A percentile compares a stretch with the other conserved stretches of the same genome.
These are phyloP conservation scores for Lateolabrax maculatus DNA, from an alignment of 2,797 vertebrate species.

Conservation along the genomic window DNA sequence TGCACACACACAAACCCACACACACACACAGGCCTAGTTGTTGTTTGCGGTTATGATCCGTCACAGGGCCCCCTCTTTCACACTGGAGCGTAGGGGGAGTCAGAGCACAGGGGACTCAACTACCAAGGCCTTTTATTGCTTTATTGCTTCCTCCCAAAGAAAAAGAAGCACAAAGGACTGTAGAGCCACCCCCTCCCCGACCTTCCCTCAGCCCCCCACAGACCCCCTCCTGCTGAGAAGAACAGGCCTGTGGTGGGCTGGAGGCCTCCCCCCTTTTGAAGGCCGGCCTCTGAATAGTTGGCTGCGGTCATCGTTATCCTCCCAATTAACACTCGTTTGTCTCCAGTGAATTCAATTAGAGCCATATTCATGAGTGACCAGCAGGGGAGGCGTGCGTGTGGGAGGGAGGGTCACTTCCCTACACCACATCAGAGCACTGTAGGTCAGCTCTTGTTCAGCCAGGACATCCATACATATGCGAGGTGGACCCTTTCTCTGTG, in stretches of 20 bases:
- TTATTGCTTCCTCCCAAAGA: constrained; percentile 85
- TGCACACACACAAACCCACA: constrained; percentile 54
- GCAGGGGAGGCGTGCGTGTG: constrained; percentile 64
- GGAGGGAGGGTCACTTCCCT: constrained; percentile 58
- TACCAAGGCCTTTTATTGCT: constrained; percentile 78
- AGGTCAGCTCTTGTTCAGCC: constrained; percentile 53
- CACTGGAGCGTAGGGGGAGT: constrained; percentile 51
- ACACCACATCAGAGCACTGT: constrained; percentile 57
- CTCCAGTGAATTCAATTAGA: constrained; percentile 84
- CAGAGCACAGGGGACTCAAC: constrained; percentile 66
- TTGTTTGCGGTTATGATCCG: constrained; percentile 68
- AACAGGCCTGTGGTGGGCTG: constrained; percentile 69
- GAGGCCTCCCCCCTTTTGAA: constrained; percentile 60
- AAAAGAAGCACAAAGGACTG: constrained; percentile 78
- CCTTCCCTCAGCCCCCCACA: constrained; percentile 40
- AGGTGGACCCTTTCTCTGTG: constrained; percentile 22
- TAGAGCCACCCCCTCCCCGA: constrained; percentile 29
- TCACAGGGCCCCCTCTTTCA: constrained; percentile 66
- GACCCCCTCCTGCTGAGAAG: constrained; percentile 71
- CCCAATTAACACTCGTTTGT: constrained; percentile 86
- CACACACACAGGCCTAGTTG: constrained; percentile 43
- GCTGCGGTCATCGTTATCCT: constrained; percentile 79
- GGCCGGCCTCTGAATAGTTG: constrained; percentile 68
- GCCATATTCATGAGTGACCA: constrained; percentile 78
- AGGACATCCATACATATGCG: constrained; percentile 51